phyloP scores from a whole-genome alignment of 2,888 invertebrate genomes.

The Neocrepidodera transversa region DNA sequence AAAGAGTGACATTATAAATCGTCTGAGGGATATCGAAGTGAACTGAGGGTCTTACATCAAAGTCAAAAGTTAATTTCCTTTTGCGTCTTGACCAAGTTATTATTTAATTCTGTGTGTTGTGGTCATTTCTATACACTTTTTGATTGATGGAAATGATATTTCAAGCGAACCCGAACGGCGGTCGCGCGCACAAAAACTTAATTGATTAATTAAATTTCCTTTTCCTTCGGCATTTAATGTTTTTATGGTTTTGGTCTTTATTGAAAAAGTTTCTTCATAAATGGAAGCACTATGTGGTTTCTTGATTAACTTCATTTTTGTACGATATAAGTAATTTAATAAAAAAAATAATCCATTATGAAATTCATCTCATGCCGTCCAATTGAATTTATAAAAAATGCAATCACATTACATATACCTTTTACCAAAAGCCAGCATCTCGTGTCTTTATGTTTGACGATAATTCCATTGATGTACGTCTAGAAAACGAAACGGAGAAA shows the following conservation, averaged over 20 bases:
- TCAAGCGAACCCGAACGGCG: constrained; percentile 6
- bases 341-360: too few species aligned
- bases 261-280: constrained; percentile 22
- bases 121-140: constrained; percentile 51
- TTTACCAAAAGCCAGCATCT: neutral
- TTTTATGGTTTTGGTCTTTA: constrained; percentile 18
- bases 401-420: constrained; percentile 7
- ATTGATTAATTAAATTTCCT: constrained; percentile 29
- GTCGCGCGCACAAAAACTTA: constrained; percentile 18
- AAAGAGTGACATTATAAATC: constrained; percentile 40
- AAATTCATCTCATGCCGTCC: constrained; percentile 2
- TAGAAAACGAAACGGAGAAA: neutral
- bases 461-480: constrained; percentile 8
- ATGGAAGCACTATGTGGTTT: neutral
- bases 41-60: constrained; percentile 54
- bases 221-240: constrained; percentile 12
- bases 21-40: constrained; percentile 40
- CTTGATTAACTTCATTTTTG: neutral
- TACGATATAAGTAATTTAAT: too few species aligned
- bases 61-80: constrained; percentile 59
- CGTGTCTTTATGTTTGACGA: constrained; percentile 1
- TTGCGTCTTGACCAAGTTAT: constrained; percentile 56
- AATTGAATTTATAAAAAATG: constrained; percentile 9
- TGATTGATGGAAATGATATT: constrained; percentile 51
- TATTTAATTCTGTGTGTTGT: constrained; percentile 54